Evolutionary conservation across 2,797 vertebrate genomes (phyloP), one percentile per base, ranked within the genome.

Genomic region (Cephalopachus bancanus): DNA sequence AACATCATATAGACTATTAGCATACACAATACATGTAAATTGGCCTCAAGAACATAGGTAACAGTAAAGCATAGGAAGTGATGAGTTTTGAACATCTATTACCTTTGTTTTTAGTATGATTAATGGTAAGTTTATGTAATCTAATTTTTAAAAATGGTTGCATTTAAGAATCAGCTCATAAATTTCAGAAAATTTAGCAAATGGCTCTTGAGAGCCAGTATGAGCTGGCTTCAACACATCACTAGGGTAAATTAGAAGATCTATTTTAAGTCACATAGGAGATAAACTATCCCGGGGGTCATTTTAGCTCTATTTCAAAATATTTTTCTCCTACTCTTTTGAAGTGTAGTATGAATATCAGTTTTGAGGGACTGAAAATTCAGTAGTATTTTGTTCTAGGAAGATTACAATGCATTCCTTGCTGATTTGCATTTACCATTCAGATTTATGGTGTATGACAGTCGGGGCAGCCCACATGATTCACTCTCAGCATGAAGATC

Each of bases 281-380:
- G 80, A 88, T 49, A 55, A 86, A 83, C 57, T 84, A 14, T 12
- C 51, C 90, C 22, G 49, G n/a, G 6, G 24, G 28, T 49, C 28
- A 65, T 59, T 65, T 93, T 79, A 79, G 37, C 11, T 55, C 4
- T 75, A 14, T 60, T 69, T 89, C 51, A 69, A 4, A 11, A 37
- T 60, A 24, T 12, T 64, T 87, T 78, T 62, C 9, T n/a, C 10
- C 28, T 84, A 20, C 7, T 74, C 26, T 87, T 75, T 88, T 69
- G 55, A 65, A 65, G 59, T 67, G 94, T 16, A 71, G 3, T 74
- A 16, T 72, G 7, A 62, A 16, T 33, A 93, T 87, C 72, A 94
- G 55, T 49, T 89, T 96, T 81, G 95, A 85, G 57, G 14, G 81
- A 94, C 76, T 75, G 55, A 28, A 83, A 78, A 49, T 83, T 88